Evolutionary conservation across 2,113 vertebrate genomes (phyloP).

Genomic region (Nothocercus julius): DNA sequence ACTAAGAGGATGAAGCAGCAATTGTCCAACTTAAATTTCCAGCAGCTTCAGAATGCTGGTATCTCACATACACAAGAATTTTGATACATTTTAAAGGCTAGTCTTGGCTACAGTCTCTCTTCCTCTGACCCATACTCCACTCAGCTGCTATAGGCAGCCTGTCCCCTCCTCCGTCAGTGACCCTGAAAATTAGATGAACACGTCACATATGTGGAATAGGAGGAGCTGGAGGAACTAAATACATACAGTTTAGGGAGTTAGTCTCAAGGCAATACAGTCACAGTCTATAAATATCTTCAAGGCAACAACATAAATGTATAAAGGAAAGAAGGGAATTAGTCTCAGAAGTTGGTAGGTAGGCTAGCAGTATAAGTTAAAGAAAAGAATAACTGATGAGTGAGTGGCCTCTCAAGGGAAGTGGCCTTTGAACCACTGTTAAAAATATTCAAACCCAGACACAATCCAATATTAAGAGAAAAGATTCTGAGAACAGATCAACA

Average conservation of each 20-base stretch:
- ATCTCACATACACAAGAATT: background rate
- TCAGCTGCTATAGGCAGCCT: background rate
- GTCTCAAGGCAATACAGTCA: background rate
- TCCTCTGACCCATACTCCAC: background rate
- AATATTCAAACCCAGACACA: background rate
- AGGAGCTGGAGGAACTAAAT: background rate
- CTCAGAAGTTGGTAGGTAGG: constrained; percentile 22
- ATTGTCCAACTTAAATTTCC: background rate
- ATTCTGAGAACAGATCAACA: background rate
- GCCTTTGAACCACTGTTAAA: background rate
- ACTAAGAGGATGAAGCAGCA: background rate
- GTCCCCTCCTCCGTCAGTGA: background rate
- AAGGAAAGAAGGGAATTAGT: constrained; percentile 37
- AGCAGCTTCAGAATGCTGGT: background rate
- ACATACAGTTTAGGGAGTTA: background rate
- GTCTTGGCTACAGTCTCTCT: background rate
- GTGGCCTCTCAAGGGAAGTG: background rate
- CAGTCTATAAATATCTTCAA: constrained; percentile 49
- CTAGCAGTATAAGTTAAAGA: background rate
- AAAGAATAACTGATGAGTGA: background rate
- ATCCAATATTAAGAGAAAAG: background rate
- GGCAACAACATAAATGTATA: constrained; percentile 11
- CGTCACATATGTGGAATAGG: background rate
- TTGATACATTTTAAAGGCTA: background rate
- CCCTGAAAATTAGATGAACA: constrained; percentile 24